phyloP scores from a whole-genome alignment of 2,888 invertebrate genomes.

The Thymelicus acteon region DNA sequence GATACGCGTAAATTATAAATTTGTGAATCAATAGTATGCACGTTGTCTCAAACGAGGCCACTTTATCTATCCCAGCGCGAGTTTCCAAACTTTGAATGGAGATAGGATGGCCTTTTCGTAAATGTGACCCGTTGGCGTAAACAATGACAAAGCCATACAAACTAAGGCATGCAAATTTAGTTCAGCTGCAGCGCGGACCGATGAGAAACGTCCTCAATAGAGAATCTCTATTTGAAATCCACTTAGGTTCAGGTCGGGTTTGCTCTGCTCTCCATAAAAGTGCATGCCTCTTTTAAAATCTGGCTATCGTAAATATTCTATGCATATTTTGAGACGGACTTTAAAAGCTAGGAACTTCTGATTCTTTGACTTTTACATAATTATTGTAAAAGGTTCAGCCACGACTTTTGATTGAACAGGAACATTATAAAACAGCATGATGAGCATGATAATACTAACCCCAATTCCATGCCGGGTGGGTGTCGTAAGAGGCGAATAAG shows the following conservation, averaged over 20 bases:
- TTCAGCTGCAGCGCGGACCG: slow-evolving; percentile 32
- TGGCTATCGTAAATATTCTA: slow-evolving; percentile 12
- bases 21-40: neutral
- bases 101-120: slow-evolving; percentile 22
- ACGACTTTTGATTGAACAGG: too few relatives aligned
- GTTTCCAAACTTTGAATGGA: slow-evolving; percentile 3
- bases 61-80: neutral
- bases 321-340: neutral
- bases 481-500: too few relatives aligned
- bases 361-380: too few relatives aligned
- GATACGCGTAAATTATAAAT: too few relatives aligned
- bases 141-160: slow-evolving; percentile 61
- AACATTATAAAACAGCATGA: too few relatives aligned
- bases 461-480: too few relatives aligned
- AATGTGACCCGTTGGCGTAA: slow-evolving; percentile 26
- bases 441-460: too few relatives aligned
- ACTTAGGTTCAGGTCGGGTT: slow-evolving; percentile 34
- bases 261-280: slow-evolving; percentile 29
- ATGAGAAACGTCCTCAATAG: slow-evolving; percentile 34
- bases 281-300: slow-evolving; percentile 26
- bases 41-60: neutral
- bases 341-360: neutral
- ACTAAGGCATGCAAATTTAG: slow-evolving; percentile 62
- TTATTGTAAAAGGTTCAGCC: too few relatives aligned
- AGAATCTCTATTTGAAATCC: slow-evolving; percentile 32